Evolutionary conservation across 2,888 invertebrate species (phyloP).

Genomic region (Cenopis cana): DNA sequence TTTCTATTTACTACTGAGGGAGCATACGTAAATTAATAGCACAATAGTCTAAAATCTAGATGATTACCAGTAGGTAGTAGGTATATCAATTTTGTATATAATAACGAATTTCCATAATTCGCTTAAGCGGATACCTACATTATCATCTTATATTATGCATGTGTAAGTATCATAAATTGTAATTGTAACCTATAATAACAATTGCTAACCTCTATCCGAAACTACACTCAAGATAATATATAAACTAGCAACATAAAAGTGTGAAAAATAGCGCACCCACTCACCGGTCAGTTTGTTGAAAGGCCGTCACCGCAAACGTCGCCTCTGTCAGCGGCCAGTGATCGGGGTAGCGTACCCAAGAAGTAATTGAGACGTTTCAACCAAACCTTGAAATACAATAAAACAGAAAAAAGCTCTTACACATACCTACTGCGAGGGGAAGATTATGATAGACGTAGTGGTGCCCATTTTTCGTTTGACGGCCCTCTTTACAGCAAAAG

Average conservation of each 20-base stretch:
- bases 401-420: conserved; percentile 55
- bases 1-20: too few relatives aligned
- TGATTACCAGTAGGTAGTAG: too few relatives aligned
- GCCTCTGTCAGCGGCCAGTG: conserved; percentile 45
- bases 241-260: not conserved
- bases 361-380: conserved; percentile 49
- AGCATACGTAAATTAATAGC: too few relatives aligned
- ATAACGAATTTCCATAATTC: too few relatives aligned
- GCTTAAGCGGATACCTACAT: too few relatives aligned
- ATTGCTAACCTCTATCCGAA: not conserved
- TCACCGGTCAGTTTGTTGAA: conserved; percentile 11
- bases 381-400: conserved; percentile 44
- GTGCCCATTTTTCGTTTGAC: conserved; percentile 52
- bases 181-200: not conserved
- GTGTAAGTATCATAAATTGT: not conserved
- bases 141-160: not conserved
- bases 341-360: conserved; percentile 46
- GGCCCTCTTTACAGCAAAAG: conserved; percentile 61
- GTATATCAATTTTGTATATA: too few relatives aligned
- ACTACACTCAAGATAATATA: not conserved
- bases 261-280: conserved; percentile 3
- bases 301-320: conserved; percentile 28
- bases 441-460: conserved; percentile 47
- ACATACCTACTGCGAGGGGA: conserved; percentile 39
- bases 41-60: too few relatives aligned